Evolutionary conservation across 2,113 vertebrate species (phyloP).

Genomic region (Misgurnus mizolepis): DNA sequence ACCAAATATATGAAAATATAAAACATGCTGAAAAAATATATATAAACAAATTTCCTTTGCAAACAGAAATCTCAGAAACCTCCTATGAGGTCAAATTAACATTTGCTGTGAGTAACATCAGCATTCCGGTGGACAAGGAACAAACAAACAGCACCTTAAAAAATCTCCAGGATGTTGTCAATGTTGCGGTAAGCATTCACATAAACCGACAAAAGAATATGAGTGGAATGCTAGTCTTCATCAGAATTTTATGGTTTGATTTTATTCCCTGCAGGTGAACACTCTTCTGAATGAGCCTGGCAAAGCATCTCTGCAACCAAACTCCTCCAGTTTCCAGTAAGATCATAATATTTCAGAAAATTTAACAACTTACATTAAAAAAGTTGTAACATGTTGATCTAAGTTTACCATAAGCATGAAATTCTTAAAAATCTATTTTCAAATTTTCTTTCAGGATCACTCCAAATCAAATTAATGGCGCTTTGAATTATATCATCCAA

Average conservation of each 20-base stretch:
- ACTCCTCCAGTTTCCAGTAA: constrained; percentile 13
- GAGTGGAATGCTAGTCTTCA: not conserved
- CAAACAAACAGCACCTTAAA: not conserved
- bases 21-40: too few relatives aligned
- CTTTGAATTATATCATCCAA: not conserved
- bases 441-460: not conserved
- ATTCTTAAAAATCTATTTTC: not conserved
- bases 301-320: not conserved
- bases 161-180: constrained; percentile 5
- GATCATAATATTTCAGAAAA: not conserved
- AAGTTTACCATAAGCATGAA: not conserved
- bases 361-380: too few relatives aligned
- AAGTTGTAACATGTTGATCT: too few relatives aligned
- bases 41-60: not conserved
- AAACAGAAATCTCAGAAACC: constrained; percentile 23
- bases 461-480: not conserved
- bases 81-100: not conserved
- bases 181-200: constrained; percentile 10
- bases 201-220: not conserved
- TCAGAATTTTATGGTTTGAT: not conserved
- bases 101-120: not conserved
- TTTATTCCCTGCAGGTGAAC: constrained; percentile 21
- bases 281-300: constrained; percentile 13
- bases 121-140: not conserved
- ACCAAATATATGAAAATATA: not conserved